Evolutionary conservation across 2,888 invertebrate species (phyloP), one percentile per base, ranked within the genome.

Genomic region (Noctua fimbriata): DNA sequence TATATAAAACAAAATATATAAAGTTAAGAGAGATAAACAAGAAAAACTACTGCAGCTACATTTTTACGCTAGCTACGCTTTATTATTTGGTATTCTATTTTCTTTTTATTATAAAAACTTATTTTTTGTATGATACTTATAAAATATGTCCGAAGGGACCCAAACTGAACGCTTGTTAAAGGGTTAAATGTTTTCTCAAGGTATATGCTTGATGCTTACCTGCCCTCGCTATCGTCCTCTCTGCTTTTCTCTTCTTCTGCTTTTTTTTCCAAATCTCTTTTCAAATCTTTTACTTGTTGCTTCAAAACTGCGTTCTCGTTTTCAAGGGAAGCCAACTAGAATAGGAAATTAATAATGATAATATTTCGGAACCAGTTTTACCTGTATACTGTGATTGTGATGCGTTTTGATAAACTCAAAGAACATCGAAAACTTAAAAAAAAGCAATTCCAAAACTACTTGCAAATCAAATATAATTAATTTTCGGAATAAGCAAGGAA

Each of bases 251-350:
- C 96, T 65, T 96, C 96, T 49, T 96, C 96, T 0, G 87, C 88
- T 89, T 93, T 95, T 90, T 95, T 96, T 70, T 96, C 96, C 76
- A 96, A 89, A 67, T 96, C 96, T 77, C 95, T 96, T 85, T 96
- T 96, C 86, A 96, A 90, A 32, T 95, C 95, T 63, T 90, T 91
- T 1, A 96, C 92, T 90, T 96, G 96, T 77, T 95, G 94, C 81
- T 94, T 94, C 36, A 96, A 90, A 63, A 94, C 63, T 4, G 93
- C 93, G 82, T 95, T 96, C 77, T 96, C 95, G 55, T 95, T 96
- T 88, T 96, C 96, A 24, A 96, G 89, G 6, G 95, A 94, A 47
- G 95, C 94, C 86, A 96, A 92, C 95, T 95, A 85, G 70, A 91
- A 91, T 84, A 63, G 58, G 28, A 69, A 9, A 36, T 58, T 24